phyloP scores from a whole-genome alignment of 2,888 invertebrate genomes.

The Sesia apiformis region DNA sequence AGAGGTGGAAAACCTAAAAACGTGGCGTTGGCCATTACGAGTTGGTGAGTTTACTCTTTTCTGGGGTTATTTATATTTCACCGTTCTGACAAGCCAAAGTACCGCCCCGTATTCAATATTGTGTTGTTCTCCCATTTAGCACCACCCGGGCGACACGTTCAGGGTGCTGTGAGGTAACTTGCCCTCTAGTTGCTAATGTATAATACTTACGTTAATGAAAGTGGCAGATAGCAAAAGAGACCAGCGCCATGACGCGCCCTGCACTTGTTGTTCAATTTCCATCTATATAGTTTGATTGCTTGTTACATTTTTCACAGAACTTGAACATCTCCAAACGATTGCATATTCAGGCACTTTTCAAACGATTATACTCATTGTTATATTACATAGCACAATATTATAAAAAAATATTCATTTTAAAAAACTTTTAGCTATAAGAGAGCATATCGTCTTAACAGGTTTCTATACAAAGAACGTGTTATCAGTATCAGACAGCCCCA shows the following conservation, averaged over 20 bases:
- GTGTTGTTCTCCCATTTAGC: no score
- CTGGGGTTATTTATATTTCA: no score
- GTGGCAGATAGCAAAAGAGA: slow-evolving; percentile 49
- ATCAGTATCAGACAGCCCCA: slow-evolving; percentile 56
- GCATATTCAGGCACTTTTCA: no score
- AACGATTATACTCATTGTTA: neutral
- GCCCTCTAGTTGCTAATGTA: neutral
- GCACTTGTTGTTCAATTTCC: slow-evolving; percentile 43
- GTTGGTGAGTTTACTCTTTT: no score
- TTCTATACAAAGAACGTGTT: slow-evolving; percentile 40
- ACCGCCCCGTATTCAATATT: no score
- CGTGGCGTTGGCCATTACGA: no score
- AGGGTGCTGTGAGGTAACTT: no score
- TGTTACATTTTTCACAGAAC: slow-evolving; percentile 24
- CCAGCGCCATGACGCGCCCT: slow-evolving; percentile 55
- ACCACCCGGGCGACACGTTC: no score
- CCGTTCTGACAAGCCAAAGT: no score
- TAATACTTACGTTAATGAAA: slow-evolving; percentile 53
- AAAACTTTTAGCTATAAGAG: slow-evolving; percentile 3
- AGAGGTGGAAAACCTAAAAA: no score
- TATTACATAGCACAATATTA: slow-evolving; percentile 2
- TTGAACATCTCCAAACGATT: neutral
- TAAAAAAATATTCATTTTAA: neutral
- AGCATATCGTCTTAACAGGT: slow-evolving; percentile 50
- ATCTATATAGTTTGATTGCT: slow-evolving; percentile 39